Conservation (phyloP, 2,797 vertebrate species). For the Bovichtus variegatus region DNA sequence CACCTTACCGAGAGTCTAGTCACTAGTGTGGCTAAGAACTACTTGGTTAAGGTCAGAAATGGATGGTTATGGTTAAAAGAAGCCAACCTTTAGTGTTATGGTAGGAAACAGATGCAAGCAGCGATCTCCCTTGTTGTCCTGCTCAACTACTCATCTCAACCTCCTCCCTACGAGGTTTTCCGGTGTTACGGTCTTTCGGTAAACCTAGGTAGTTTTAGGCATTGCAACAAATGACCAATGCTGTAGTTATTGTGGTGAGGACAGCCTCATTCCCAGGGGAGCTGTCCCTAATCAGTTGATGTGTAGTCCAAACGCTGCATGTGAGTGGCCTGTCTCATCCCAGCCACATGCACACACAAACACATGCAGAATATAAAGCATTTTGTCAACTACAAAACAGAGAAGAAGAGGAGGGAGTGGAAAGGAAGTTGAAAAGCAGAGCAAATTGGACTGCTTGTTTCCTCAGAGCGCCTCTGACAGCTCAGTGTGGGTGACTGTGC, state of each 20-base stretch:
- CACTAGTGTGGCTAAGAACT: neutral
- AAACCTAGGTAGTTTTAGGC: neutral
- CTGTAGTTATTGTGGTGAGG: conserved; percentile 19
- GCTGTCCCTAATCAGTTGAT: conserved; percentile 49
- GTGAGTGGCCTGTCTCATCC: conserved; percentile 12
- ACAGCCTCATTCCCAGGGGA: conserved; percentile 21
- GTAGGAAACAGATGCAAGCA: neutral
- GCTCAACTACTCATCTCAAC: neutral
- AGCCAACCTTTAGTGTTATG: neutral
- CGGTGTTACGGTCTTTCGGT: neutral
- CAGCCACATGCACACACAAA: conserved; percentile 30
- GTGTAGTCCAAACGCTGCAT: conserved; percentile 51
- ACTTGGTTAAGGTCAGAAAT: neutral
- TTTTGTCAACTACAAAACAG: conserved; percentile 65
- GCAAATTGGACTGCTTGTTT: conserved; percentile 81
- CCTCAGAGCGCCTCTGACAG: conserved; percentile 78
- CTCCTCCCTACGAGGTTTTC: neutral
- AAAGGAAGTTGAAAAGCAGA: conserved; percentile 77
- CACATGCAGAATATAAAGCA: conserved; percentile 51
- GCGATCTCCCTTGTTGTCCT: neutral
- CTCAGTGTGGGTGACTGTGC: conserved; percentile 75
- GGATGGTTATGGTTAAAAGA: neutral
- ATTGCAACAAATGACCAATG: conserved; percentile 11
- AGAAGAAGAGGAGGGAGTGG: conserved; percentile 67
- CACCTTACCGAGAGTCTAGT: neutral